Base-by-base conservation (phyloP, 1,140 invertebrate genomes). In the Chelonus insularis region DNA sequence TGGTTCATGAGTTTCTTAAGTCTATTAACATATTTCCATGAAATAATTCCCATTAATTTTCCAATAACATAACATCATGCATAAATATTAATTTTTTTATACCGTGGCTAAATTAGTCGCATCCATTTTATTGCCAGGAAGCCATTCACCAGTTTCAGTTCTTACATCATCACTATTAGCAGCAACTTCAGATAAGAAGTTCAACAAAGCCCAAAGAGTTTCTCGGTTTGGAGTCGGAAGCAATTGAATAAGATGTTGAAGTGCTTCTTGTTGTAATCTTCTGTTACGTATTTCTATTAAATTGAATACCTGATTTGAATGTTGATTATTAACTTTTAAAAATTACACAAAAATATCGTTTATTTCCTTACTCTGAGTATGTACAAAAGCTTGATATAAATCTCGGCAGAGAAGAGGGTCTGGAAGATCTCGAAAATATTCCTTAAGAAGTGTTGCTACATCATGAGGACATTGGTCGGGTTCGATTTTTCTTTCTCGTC, bases 91-190 rank as follows among this genome's bases (percentile, higher is more conserved):
- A 14, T 37, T 56, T 58, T 51, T 16, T 48, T 68, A 74, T 58
- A 80, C 78, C 3, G 94, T 97, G 0, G 95, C 94, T 61, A 97
- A 81, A 77, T 96, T 97, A 37, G 87, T 90, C 8, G 90, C 88
- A 75, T 96, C 93, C 94, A 97, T 97, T 84, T 94, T 96, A 82
- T 96, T 96, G 1, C 94, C 95, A 20, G 85, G 72, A 41, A 91
- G 62, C 80, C 87, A 82, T 64, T 88, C 84, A 34, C 87, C 88
- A 80, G 79, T 76, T 59, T 82, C 76, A 59, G 82, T 80, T 62
- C 82, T 82, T 23, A 75, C 76, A 76, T 94, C 92, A 39, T 85
- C 85, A 51, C 91, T 84, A 79, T 93, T 86, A 55, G 86, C 81
- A 11, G 91, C 90, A 8, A 96, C 89, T 63, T 87, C 86, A 23